Evolutionary conservation across 2,113 vertebrate species (phyloP).

Genomic region (Rhineura floridana): DNA sequence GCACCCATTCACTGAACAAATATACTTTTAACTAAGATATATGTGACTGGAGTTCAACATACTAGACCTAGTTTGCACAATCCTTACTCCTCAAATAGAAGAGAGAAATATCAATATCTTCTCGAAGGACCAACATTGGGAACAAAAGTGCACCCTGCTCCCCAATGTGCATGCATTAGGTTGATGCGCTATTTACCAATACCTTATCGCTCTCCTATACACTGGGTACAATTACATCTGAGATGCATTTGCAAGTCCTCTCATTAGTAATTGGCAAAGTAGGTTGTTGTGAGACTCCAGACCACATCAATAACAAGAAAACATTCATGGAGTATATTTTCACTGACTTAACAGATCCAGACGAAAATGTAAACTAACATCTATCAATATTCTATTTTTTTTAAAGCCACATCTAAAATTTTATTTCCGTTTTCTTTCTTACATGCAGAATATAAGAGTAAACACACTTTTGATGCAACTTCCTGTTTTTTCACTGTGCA

Average conservation of each 20-base stretch:
- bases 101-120: neutral
- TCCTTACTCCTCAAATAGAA: neutral
- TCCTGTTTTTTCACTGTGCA: neutral
- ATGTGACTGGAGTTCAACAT: neutral
- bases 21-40: neutral
- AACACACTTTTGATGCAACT: neutral
- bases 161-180: too few relatives aligned
- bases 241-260: neutral
- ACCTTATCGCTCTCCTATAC: too few relatives aligned
- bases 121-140: too few relatives aligned
- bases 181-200: too few relatives aligned
- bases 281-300: neutral
- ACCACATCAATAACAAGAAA: conserved; percentile 5
- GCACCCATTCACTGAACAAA: neutral
- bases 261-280: neutral
- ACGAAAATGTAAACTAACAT: conserved; percentile 18
- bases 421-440: conserved; percentile 13
- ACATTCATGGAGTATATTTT: neutral
- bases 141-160: too few relatives aligned
- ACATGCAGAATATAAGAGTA: neutral
- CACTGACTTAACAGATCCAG: neutral
- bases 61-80: neutral
- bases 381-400: neutral
- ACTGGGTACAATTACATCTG: neutral
- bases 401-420: conserved; percentile 26